Evolutionary conservation across 2,888 invertebrate genomes (phyloP).

Genomic region (Microplitis deprimator): DNA sequence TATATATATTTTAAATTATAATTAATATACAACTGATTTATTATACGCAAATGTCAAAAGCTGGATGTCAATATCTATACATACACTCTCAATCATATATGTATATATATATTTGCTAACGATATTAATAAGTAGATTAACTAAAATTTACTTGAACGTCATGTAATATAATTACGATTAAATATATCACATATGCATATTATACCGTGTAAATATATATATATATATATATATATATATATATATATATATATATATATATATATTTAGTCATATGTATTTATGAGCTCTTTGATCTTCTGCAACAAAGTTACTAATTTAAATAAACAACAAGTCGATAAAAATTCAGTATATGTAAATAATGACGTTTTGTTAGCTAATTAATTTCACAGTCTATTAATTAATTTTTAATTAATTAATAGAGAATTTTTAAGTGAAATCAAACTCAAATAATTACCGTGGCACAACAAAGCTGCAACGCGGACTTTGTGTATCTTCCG

Average conservation of each 20-base stretch:
- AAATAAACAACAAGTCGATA: background rate
- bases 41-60: constrained; percentile 26
- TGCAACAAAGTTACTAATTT: background rate
- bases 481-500: background rate
- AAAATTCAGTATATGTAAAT: background rate
- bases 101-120: background rate
- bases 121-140: background rate
- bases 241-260: too few species aligned
- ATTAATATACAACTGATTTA: constrained; percentile 1
- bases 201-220: background rate
- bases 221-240: background rate
- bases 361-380: too few species aligned
- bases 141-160: background rate
- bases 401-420: too few species aligned
- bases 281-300: background rate
- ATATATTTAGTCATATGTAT: background rate
- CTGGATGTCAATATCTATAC: background rate
- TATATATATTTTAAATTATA: background rate
- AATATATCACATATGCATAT: background rate
- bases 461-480: background rate
- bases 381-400: too few species aligned
- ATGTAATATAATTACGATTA: background rate
- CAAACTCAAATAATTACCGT: background rate
- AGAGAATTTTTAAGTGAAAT: background rate
- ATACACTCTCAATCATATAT: background rate